Conservation (phyloP, 2,797 vertebrate genomes). For the Glossophaga mutica region DNA sequence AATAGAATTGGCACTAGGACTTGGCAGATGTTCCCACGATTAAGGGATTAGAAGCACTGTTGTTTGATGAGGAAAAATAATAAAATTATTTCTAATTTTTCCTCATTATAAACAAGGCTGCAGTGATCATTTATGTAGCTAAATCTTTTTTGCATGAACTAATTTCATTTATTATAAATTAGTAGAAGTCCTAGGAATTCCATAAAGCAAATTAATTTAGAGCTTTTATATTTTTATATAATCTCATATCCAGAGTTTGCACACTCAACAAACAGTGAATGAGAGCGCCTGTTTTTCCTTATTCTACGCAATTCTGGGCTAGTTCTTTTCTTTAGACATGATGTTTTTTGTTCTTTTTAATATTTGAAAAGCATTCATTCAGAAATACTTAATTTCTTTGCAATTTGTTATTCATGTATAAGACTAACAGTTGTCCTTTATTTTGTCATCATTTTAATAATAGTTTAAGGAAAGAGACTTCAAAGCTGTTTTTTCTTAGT, state of each 20-base stretch:
- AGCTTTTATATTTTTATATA: not conserved
- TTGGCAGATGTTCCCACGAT: not conserved
- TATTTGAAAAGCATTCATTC: not conserved
- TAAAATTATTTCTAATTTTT: not conserved
- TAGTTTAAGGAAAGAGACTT: constrained; percentile 8
- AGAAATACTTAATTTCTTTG: not conserved
- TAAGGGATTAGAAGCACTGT: not conserved
- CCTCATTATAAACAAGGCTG: not conserved
- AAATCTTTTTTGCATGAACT: not conserved
- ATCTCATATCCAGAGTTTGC: not conserved
- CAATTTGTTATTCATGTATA: not conserved
- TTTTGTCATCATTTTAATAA: not conserved
- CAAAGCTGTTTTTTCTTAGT: constrained; percentile 28
- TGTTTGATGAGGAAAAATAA: not conserved
- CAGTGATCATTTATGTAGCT: not conserved
- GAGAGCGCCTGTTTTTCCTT: not conserved
- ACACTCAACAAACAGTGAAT: not conserved
- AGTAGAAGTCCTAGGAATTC: not conserved
- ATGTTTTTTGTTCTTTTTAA: constrained; percentile 20
- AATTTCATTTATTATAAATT: not conserved
- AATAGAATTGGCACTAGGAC: not conserved
- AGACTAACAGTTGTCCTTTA: not conserved
- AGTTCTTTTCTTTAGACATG: not conserved
- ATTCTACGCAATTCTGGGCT: not conserved
- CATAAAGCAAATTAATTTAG: not conserved